Conservation (phyloP, 2,888 invertebrate species). For the Nebria brevicollis region DNA sequence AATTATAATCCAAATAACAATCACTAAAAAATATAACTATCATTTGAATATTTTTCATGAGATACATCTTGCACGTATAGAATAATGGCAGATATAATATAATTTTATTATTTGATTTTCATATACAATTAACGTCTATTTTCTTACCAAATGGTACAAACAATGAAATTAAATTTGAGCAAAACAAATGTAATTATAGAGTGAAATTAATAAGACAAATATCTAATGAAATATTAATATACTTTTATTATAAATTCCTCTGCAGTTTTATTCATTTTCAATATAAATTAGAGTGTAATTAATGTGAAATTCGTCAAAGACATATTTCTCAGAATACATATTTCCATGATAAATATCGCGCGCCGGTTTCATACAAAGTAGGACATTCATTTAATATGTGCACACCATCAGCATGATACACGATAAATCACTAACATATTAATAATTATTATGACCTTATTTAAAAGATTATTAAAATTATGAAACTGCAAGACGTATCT, state of each 20-base stretch:
- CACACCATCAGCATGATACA: not conserved
- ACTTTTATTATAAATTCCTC: not conserved
- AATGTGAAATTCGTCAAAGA: not conserved
- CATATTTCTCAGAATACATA: not conserved
- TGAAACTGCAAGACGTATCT: not conserved
- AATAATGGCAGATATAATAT: not conserved
- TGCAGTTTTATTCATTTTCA: not conserved
- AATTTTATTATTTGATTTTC: not conserved
- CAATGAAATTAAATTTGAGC: not conserved
- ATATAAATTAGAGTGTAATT: not conserved
- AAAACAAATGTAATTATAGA: not conserved
- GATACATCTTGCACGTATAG: too few species aligned
- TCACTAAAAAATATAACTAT: too few species aligned
- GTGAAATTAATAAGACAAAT: not conserved
- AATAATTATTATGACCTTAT: conserved; percentile 1
- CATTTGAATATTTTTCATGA: too few species aligned
- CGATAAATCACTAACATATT: not conserved
- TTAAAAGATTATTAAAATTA: not conserved
- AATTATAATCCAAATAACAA: too few species aligned
- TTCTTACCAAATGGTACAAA: not conserved
- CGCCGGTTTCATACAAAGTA: not conserved
- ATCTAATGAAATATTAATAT: not conserved
- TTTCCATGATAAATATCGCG: not conserved
- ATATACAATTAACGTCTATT: not conserved
- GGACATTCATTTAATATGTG: not conserved